phyloP scores from a whole-genome alignment of 1,140 invertebrate genomes.

The Heterodera carotae region DNA sequence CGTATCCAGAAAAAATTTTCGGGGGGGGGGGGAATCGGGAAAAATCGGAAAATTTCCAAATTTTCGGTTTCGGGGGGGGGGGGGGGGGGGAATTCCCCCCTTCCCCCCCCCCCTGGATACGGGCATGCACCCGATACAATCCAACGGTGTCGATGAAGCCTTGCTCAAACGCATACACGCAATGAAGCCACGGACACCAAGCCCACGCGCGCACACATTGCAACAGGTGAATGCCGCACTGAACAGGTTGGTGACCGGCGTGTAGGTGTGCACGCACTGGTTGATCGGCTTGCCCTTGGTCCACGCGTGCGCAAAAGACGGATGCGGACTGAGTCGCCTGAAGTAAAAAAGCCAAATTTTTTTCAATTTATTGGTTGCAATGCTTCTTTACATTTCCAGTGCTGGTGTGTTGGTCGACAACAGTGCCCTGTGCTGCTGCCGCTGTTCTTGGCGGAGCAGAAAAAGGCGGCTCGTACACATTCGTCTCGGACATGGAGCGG shows the following conservation, averaged over 20 bases:
- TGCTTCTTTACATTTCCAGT: constrained; percentile 18
- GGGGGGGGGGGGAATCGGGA: no score
- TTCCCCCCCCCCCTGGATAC: constrained; percentile 44
- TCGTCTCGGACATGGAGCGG: constrained; percentile 12
- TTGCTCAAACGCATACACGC: constrained; percentile 87
- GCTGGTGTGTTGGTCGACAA: constrained; percentile 18
- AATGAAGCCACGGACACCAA: constrained; percentile 71
- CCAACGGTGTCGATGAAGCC: constrained; percentile 81
- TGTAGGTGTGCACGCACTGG: constrained; percentile 33
- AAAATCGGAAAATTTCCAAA: no score
- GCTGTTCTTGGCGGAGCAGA: neutral
- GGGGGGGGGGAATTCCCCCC: no score
- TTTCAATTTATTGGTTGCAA: neutral
- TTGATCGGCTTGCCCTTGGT: constrained; percentile 35
- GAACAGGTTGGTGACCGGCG: constrained; percentile 8
- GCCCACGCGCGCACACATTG: constrained; percentile 22
- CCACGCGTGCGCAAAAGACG: constrained; percentile 29
- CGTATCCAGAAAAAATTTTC: no score
- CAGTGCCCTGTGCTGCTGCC: constrained; percentile 1
- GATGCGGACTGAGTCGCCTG: neutral
- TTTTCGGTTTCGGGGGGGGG: no score
- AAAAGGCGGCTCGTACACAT: constrained; percentile 11
- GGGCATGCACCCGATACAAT: constrained; percentile 81
- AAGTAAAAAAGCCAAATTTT: neutral
- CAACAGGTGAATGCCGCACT: constrained; percentile 21